A percentile compares a stretch with the other conserved stretches of the same genome.
Evolutionary conservation across 2,888 invertebrate genomes (phyloP).

Genomic region (Stenichneumon culpator): DNA sequence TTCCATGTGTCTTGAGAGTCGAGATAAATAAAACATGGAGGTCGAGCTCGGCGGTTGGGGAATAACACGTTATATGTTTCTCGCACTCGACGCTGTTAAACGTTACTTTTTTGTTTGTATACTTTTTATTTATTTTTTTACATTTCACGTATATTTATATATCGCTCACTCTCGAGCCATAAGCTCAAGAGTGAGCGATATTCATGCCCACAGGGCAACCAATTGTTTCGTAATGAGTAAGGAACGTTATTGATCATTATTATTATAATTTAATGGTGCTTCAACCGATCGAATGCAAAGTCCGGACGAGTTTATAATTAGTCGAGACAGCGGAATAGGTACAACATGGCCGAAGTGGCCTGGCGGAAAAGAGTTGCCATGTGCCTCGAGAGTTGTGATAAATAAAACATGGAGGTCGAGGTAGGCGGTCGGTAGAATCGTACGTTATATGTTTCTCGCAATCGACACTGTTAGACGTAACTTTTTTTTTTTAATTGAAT

Average conservation of each 20-base stretch:
- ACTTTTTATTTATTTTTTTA: background rate
- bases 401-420: slow-evolving; percentile 36
- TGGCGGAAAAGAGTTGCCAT: slow-evolving; percentile 23
- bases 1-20: slow-evolving; percentile 27
- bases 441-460: background rate
- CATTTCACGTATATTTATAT: background rate
- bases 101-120: background rate
- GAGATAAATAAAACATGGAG: slow-evolving; percentile 39
- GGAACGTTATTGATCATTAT: background rate
- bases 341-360: background rate
- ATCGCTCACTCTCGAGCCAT: background rate
- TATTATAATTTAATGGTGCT: slow-evolving; percentile 17
- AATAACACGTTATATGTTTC: background rate
- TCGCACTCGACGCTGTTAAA: slow-evolving; percentile 1
- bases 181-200: no score
- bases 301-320: slow-evolving; percentile 30
- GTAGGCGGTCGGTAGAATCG: slow-evolving; percentile 25
- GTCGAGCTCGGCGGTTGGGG: slow-evolving; percentile 22
- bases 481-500: background rate
- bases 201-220: background rate
- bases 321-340: background rate
- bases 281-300: slow-evolving; percentile 17
- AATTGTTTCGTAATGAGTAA: no score
- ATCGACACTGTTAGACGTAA: background rate
- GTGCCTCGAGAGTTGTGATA: slow-evolving; percentile 28